Conservation (phyloP, 2,888 invertebrate genomes). For the Dryocosmus kuriphilus region DNA sequence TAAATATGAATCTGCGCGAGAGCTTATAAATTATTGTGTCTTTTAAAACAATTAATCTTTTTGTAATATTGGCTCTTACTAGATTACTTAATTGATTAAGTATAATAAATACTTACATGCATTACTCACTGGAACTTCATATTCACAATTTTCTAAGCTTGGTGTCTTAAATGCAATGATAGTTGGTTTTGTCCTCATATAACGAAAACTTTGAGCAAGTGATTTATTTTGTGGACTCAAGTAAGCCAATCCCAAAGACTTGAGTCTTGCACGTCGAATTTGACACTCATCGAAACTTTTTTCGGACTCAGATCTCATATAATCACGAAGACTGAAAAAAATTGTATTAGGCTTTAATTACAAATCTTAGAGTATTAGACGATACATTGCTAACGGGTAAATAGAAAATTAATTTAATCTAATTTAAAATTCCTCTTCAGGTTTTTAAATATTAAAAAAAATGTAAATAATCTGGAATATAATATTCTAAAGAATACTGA, state of each 20-base stretch:
- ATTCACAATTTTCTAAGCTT: conserved; percentile 85
- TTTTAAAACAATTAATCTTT: background rate
- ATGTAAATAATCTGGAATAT: too few species aligned
- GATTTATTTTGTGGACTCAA: conserved; percentile 88
- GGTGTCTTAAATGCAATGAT: conserved; percentile 93
- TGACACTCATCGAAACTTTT: conserved; percentile 86
- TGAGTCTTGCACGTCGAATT: conserved; percentile 82
- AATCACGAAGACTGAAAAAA: conserved; percentile 82
- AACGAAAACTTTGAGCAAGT: conserved; percentile 91
- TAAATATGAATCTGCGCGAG: too few species aligned
- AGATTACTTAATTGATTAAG: background rate
- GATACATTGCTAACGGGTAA: too few species aligned
- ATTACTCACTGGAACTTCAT: conserved; percentile 77
- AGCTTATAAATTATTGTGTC: background rate
- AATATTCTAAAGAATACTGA: too few species aligned
- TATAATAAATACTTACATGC: conserved; percentile 77
- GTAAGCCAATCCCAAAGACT: conserved; percentile 84
- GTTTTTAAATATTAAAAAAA: too few species aligned
- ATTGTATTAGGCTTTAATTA: background rate
- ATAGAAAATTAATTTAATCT: too few species aligned
- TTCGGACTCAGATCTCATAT: conserved; percentile 89
- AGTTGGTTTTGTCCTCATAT: conserved; percentile 93
- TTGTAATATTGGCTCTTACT: conserved; percentile 14
- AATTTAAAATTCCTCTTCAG: too few species aligned
- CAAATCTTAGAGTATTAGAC: too few species aligned